Percentiles rank a stretch among this genome's conserved stretches.
Evolutionary conservation across 2,797 vertebrate species (phyloP).

Genomic region (Melanitta fusca): DNA sequence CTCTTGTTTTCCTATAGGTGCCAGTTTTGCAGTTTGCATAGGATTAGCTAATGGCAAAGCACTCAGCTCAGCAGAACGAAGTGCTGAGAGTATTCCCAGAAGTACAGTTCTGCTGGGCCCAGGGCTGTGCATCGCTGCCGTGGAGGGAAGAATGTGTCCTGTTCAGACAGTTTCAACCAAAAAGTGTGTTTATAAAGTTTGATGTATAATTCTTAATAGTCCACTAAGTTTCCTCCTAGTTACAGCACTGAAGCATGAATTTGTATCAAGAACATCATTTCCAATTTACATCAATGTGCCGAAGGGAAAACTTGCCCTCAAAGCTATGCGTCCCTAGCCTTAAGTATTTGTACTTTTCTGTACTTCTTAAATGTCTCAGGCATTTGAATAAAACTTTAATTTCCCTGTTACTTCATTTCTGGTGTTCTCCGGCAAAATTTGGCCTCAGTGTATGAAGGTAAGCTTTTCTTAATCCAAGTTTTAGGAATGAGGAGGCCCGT

Average conservation of each 20-base stretch:
- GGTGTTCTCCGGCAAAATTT: neutral
- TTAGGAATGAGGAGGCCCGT: accelerated
- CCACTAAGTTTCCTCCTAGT: neutral
- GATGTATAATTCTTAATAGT: neutral
- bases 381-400: neutral
- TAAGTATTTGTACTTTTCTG: neutral
- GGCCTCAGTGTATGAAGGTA: neutral
- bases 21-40: neutral
- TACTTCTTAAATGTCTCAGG: neutral
- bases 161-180: neutral
- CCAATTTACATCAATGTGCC: neutral
- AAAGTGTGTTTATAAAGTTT: neutral
- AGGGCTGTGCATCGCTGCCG: neutral
- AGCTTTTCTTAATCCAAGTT: neutral
- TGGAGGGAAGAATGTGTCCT: neutral
- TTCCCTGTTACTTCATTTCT: neutral
- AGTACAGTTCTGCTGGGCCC: neutral
- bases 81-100: neutral
- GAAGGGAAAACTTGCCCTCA: neutral
- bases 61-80: neutral
- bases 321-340: accelerated
- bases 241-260: neutral
- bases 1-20: neutral
- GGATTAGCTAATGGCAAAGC: neutral
- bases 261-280: neutral